Evolutionary conservation across 2,797 vertebrate genomes (phyloP).

Genomic region (Gymnothorax javanicus): DNA sequence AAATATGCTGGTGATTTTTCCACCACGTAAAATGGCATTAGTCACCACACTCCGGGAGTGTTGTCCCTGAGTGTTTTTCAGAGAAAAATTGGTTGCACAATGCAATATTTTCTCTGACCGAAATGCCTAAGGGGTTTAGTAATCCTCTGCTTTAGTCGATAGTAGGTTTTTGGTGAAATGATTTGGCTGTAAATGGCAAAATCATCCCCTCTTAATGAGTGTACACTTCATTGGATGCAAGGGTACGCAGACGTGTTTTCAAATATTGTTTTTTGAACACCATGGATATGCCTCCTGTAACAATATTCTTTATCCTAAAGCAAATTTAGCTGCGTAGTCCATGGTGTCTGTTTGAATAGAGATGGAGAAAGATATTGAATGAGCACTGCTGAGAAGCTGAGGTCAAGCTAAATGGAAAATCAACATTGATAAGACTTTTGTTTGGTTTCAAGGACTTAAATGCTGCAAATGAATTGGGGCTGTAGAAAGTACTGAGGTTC

Average conservation of each 20-base stretch:
- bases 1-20: neutral
- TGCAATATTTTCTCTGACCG: neutral
- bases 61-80: neutral
- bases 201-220: neutral
- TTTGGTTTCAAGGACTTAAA: neutral
- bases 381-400: neutral
- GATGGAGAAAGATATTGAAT: neutral
- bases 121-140: neutral
- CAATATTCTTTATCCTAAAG: neutral
- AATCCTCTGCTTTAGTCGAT: neutral
- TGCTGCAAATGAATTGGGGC: neutral
- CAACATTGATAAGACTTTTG: neutral
- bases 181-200: neutral
- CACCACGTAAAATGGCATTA: conserved; percentile 4
- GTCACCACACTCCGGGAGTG: neutral
- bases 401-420: neutral
- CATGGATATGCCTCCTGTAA: neutral
- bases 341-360: neutral
- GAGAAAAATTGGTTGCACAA: neutral
- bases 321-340: neutral
- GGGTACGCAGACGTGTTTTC: neutral
- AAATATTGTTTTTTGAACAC: neutral
- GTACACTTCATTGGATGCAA: neutral
- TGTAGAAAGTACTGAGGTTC: neutral
- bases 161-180: neutral